Evolutionary conservation across 2,797 vertebrate genomes (phyloP), one percentile per base, ranked within the genome.

Genomic region (Bradypodion pumilum): DNA sequence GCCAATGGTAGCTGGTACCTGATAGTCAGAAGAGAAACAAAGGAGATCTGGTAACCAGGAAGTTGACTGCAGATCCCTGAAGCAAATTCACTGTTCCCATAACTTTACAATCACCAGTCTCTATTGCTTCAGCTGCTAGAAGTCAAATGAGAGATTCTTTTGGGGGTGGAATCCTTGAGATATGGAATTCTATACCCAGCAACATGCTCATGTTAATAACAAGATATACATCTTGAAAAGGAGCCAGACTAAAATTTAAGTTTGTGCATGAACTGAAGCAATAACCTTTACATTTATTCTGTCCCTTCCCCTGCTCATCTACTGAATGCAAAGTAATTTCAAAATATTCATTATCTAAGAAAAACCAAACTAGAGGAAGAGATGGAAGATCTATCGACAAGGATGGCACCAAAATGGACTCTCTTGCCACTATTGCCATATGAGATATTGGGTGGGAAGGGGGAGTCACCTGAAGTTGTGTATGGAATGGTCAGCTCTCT

Each of bases 211-310:
- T 56, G 56, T 40, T 69, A n/a, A 68, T 37, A 68, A 35, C 37
- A 23, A 56, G 15, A 81, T 59, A n/a, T 62, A 73, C 63, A 2
- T n/a, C 46, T 46, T 46, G 21, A 23, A 72, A 49, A 74, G 9
- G 72, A 75, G 9, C 8, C 16, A 52, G 8, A 74, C 35, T 84
- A 75, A 68, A 87, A 70, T 68, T 78, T 79, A 42, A 19, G 52
- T 62, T 37, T 16, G 84, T 73, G 66, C 2, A 68, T 73, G 32
- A 46, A 75, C 86, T 82, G 27, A 81, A 90, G 75, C 13, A 5
- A n/a, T 29, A 37, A 69, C 1, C 37, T 49, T 74, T 79, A 15
- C 7, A n/a, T 13, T 69, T 68, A 52, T 29, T 81, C 32, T 37
- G 32, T n/a, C 46, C 46, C 46, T 46, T 5, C 46, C n/a, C 46